Evolutionary conservation across 2,113 vertebrate species (phyloP), one percentile per base, ranked within the genome.

Genomic region (Numenius arquata): DNA sequence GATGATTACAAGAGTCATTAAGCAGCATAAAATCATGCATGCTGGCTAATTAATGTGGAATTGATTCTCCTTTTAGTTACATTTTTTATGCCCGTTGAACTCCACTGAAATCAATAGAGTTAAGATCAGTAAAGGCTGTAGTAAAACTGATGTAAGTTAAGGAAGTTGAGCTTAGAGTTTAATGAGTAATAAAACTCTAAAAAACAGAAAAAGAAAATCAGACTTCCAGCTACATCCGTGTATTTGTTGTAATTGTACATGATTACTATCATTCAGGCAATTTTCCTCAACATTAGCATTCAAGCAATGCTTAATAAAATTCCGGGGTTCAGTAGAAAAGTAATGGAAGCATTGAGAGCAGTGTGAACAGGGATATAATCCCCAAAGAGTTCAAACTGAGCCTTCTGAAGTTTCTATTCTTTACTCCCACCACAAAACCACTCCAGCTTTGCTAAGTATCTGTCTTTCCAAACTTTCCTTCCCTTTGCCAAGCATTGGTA

Each of bases 1-100:
- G 95, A 76, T 94, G 88, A 95, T 96, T 97, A 95, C 77, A 95
- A 38, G 96, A 96, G 80, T 92, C 91, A 91, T 94, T 96, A 96
- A 87, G 84, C 89, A 96, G 70, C 78, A 91, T 87, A 96, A 96
- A 96, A 95, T 93, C 71, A 30, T 68, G 80, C 71, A 61, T 75
- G 74, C 66, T 90, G 75, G 50, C 79, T 95, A 96, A 97, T 92
- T 94, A 96, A 94, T 79, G 87, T 38, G 53, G 92, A 73, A 93
- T 85, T 95, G 77, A 89, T 91, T 91, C 73, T 87, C 89, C 23
- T 85, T 87, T 72, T 61, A 53, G 56, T 72, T 95, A n/a, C 53
- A 19, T 90, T 68, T 78, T 93, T 95, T 75, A 83, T 94, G 92
- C 67, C 87, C 27, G 26, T 47, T 91, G 84, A 89, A 92, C 50